A percentile compares a stretch with the other conserved stretches of the same genome.
phyloP scores from a whole-genome alignment of 2,888 invertebrate genomes.

The Malthinus seriepunctatus region DNA sequence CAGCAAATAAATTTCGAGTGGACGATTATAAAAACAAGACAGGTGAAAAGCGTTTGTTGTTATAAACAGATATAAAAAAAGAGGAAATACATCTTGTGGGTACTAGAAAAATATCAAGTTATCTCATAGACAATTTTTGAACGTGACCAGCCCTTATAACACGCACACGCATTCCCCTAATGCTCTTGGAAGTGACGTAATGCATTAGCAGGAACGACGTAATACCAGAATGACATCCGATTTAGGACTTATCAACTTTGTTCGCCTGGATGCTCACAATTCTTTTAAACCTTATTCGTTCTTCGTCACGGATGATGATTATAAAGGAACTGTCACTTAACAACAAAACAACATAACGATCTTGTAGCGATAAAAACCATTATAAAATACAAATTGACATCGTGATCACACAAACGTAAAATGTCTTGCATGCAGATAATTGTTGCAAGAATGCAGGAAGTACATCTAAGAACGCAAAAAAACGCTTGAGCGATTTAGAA shows the following conservation, averaged over 20 bases:
- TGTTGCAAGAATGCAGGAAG: slow-evolving; percentile 33
- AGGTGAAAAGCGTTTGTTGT: slow-evolving; percentile 10
- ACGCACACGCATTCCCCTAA: slow-evolving; percentile 33
- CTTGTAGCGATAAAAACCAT: slow-evolving; percentile 38
- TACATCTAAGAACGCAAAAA: slow-evolving; percentile 37
- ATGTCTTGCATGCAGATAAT: slow-evolving; percentile 39
- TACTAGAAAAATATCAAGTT: slow-evolving; percentile 24
- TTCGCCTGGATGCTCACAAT: slow-evolving; percentile 35
- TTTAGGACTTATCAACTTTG: slow-evolving; percentile 41
- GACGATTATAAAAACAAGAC: slow-evolving; percentile 7
- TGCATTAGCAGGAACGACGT: slow-evolving; percentile 40
- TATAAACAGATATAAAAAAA: slow-evolving; percentile 2
- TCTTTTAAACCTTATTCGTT: slow-evolving; percentile 34
- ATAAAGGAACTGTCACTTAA: slow-evolving; percentile 35
- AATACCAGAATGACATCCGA: slow-evolving; percentile 40
- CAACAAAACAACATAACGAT: slow-evolving; percentile 28
- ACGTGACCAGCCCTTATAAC: slow-evolving; percentile 40
- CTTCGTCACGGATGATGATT: slow-evolving; percentile 33
- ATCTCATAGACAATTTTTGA: slow-evolving; percentile 39
- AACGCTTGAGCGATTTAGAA: slow-evolving; percentile 42
- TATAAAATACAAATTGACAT: slow-evolving; percentile 42
- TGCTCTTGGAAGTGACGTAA: slow-evolving; percentile 39
- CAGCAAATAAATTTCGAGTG: slow-evolving; percentile 4
- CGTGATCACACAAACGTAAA: slow-evolving; percentile 17
- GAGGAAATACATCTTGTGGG: too few species aligned